Evolutionary conservation across 2,113 vertebrate genomes (phyloP), one percentile per base, ranked within the genome.

Genomic region (Peromyscus maniculatus): DNA sequence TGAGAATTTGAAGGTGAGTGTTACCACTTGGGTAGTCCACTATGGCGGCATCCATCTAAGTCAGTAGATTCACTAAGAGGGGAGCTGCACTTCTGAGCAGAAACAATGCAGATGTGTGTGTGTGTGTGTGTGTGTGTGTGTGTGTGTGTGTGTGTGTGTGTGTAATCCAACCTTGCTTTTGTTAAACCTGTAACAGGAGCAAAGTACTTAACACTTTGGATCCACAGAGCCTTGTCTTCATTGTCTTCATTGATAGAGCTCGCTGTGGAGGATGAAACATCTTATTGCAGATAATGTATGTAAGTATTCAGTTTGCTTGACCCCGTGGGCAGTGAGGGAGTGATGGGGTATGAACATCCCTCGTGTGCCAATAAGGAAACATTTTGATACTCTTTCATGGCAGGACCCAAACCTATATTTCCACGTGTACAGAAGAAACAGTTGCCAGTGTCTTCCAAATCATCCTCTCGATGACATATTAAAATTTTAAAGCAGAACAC

Each of bases 1-100:
- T 93, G 88, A 71, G 49, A 84, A 90, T 62, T 59, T 59, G 86
- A 71, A 86, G 71, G 74, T 59, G 59, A 93, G 57, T 62, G 31
- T 33, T 84, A 69, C 17, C 22, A 74, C 16, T 21, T 31, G 31
- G 74, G 16, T 24, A 69, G 52, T 82, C 43, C 82, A 72, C 52
- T 3, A 36, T 28, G 15, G 36, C 82, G 69, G 79, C 87, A 67
- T 28, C 66, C 1, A 8, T 33, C 22, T 62, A 52, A 89, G 49
- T 17, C 22, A 72, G 71, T 69, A 82, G 74, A 71, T 3, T 84
- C 8, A 2, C 24, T 49, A 75, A 52, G n/a, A 46, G 57, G 31
- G 80, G 91, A 67, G 22, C 69, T 84, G 55, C 13, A 59, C 6
- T 74, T 91, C 66, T 46, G 46, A 59, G 26, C 19, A 93, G 91